Base-by-base conservation (phyloP, 2,888 invertebrate genomes). In the Polylopha cassiicola region DNA sequence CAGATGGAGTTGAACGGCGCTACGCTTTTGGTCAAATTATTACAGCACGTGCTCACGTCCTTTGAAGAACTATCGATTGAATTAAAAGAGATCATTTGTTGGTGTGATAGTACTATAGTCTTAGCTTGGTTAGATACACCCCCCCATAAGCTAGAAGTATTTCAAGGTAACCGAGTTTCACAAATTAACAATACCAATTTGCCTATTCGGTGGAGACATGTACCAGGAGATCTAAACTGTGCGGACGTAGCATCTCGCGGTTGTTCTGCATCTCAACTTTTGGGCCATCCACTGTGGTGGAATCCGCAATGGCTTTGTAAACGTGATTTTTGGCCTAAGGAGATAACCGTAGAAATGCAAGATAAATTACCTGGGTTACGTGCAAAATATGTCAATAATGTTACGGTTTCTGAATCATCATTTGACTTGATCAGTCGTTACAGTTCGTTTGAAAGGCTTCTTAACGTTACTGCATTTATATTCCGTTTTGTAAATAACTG, bases 81-180 rank as follows among this genome's bases (percentile, higher is more conserved):
- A 8, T 22, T 31, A 3, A 10, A 27, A 22, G 18, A 27, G 3
- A 10, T 39, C 2, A 5, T 27, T 6, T 26, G 21, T 13, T 39
- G 39, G 39, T 33, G 18, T 5, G 33, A 37, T 9, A 39, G 39
- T 11, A 21, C 33, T 10, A 33, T 39, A 4, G 33, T 39, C 2
- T 20, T 32, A 4, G 22, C 39, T 7, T 33, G 33, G n/a, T n/a
- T 32, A 4, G 20, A 10, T 4, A 26, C 8, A 15, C 39, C 3
- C 9, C 33, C 39, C 3, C 33, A 39, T 15, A 10, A n/a, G 9
- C 10, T 39, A 5, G 28, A 33, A 8, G 23, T 22, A 1, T 39
- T 27, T 15, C 33, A 39, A 28, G 27, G 32, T 2, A 39, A 31
- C 11, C 2, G 32, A 13, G 23, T 32, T 14, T n/a, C 10, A 16